phyloP scores from a whole-genome alignment of 2,888 invertebrate species.

The Conus canariensis region DNA sequence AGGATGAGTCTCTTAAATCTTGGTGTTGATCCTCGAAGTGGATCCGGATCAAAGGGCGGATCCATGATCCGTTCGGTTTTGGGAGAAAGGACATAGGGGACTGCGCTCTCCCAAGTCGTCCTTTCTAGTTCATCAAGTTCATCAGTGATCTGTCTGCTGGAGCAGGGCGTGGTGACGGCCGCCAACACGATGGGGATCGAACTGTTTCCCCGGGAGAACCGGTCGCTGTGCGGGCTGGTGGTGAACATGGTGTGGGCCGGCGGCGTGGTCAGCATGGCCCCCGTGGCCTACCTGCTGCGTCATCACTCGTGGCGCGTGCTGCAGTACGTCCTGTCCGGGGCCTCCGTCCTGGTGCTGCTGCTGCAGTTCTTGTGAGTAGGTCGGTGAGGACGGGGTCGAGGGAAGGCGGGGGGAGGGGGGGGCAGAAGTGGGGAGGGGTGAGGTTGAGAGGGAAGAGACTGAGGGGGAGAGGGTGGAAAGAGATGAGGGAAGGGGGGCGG shows the following conservation, averaged over 20 bases:
- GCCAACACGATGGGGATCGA: conserved; percentile 24
- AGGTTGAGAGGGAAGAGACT: too few relatives aligned
- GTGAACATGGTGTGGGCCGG: conserved; percentile 13
- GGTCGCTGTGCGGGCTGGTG: conserved; percentile 16
- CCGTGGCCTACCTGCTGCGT: conserved; percentile 24
- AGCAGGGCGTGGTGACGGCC: conserved; percentile 33
- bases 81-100: too few relatives aligned
- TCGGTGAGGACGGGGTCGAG: background rate
- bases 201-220: conserved; percentile 30
- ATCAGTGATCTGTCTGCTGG: too few relatives aligned
- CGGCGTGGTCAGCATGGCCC: conserved; percentile 18
- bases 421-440: too few relatives aligned
- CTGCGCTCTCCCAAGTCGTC: background rate
- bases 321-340: conserved; percentile 31
- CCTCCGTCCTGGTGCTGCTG: background rate
- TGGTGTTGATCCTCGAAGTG: too few relatives aligned
- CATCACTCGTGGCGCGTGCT: conserved; percentile 28
- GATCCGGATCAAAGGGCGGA: too few relatives aligned
- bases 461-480: background rate
- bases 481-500: too few relatives aligned
- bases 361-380: conserved; percentile 29
- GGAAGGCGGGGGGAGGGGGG: too few relatives aligned
- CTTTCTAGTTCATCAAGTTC: background rate
- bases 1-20: too few relatives aligned
- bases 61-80: too few relatives aligned